Percentiles rank a stretch among this genome's conserved stretches.
phyloP scores from a whole-genome alignment of 2,888 invertebrate genomes.

The Spisula subtruncata region DNA sequence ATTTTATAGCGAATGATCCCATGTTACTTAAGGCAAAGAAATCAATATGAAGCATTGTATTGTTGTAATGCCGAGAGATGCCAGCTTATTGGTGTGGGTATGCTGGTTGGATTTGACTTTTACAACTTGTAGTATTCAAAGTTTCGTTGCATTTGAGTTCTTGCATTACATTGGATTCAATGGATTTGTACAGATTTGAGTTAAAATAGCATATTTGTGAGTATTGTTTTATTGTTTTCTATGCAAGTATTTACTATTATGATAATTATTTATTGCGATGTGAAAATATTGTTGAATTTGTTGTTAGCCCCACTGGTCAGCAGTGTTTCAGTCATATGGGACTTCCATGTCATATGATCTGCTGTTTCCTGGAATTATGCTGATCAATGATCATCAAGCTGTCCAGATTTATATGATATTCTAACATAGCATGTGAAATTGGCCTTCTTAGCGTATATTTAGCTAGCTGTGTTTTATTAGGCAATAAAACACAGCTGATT shows the following conservation, averaged over 20 bases:
- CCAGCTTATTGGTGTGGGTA: slow-evolving; percentile 7
- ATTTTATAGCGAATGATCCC: slow-evolving; percentile 4
- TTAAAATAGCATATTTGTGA: slow-evolving; percentile 1
- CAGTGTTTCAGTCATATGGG: too few species aligned
- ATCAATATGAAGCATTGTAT: slow-evolving; percentile 26
- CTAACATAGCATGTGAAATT: too few species aligned
- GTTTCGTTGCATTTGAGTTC: not conserved
- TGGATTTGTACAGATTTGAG: not conserved
- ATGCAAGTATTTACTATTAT: too few species aligned
- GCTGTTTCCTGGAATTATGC: too few species aligned
- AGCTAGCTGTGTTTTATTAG: too few species aligned
- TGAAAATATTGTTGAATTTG: not conserved
- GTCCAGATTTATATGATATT: too few species aligned
- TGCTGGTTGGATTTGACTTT: slow-evolving; percentile 22
- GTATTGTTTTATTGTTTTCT: too few species aligned
- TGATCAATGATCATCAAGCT: too few species aligned
- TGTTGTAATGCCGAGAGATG: slow-evolving; percentile 19
- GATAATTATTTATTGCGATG: not conserved
- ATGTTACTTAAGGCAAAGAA: slow-evolving; percentile 33
- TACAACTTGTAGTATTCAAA: slow-evolving; percentile 14
- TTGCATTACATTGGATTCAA: not conserved
- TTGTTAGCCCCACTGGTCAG: too few species aligned
- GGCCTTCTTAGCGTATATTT: too few species aligned
- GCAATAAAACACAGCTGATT: too few species aligned
- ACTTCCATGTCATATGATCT: too few species aligned